Conservation (phyloP, 2,797 vertebrate species). For the Lycodopsis pacificus region DNA sequence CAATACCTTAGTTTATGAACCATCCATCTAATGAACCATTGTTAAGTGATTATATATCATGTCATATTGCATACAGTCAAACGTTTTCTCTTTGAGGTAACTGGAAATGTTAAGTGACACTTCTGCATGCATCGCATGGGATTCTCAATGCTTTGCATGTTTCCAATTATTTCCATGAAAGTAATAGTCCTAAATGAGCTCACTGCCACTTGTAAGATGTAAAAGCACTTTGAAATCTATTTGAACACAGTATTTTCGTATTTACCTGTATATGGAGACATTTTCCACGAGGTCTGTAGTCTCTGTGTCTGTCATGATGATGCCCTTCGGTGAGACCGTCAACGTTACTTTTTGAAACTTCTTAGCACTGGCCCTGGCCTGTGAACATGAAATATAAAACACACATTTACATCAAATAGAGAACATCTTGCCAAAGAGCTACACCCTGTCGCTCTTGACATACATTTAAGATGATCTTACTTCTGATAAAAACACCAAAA, state of each 20-base stretch:
- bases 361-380: slow-evolving; percentile 91
- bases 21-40: background rate
- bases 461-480: slow-evolving; percentile 26
- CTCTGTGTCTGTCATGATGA: slow-evolving; percentile 90
- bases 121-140: background rate
- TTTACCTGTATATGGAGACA: slow-evolving; percentile 94
- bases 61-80: background rate
- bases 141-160: background rate
- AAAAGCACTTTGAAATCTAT: background rate
- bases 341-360: slow-evolving; percentile 93
- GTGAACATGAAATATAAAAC: slow-evolving; percentile 39
- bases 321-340: slow-evolving; percentile 91
- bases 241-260: background rate
- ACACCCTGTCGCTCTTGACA: slow-evolving; percentile 24
- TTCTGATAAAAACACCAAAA: slow-evolving; percentile 23
- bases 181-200: background rate
- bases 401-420: background rate
- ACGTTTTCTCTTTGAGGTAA: background rate
- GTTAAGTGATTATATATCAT: background rate
- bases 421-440: slow-evolving; percentile 1
- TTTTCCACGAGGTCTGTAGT: slow-evolving; percentile 89
- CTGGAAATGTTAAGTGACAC: background rate
- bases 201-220: background rate
- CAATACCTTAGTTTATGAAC: background rate
- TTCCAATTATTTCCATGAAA: slow-evolving; percentile 8